A percentile compares a stretch with the other conserved stretches of the same genome.
Conservation (phyloP, 1,140 invertebrate genomes). For the Pinna nobilis region DNA sequence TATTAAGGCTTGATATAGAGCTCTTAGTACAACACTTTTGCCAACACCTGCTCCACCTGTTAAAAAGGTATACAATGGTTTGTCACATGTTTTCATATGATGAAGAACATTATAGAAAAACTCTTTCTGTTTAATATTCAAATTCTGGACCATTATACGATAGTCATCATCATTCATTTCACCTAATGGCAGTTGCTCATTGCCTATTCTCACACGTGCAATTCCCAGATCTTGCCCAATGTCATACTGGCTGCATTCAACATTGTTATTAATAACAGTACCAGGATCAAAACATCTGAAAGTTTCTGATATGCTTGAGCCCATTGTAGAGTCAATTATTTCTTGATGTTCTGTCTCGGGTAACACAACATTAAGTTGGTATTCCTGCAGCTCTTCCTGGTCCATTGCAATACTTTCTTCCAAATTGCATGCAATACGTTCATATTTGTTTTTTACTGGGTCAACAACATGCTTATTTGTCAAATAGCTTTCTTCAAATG, state of each 20-base stretch:
- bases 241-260: constrained; percentile 14
- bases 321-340: constrained; percentile 7
- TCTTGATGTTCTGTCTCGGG: constrained; percentile 32
- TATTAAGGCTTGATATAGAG: constrained; percentile 33
- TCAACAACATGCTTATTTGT: not conserved
- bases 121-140: constrained; percentile 34
- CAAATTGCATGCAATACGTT: constrained; percentile 5
- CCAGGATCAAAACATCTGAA: constrained; percentile 40
- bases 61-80: constrained; percentile 16
- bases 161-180: constrained; percentile 30
- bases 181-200: not conserved
- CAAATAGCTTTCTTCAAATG: not conserved
- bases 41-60: constrained; percentile 33
- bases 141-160: constrained; percentile 7
- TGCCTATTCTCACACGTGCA: not conserved
- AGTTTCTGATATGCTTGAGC: not conserved
- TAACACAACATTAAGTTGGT: constrained; percentile 5
- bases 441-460: not conserved
- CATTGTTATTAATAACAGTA: not conserved
- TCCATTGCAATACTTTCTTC: constrained; percentile 1
- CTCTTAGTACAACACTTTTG: constrained; percentile 27
- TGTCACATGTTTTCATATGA: not conserved
- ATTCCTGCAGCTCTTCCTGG: not conserved
- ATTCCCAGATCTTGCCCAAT: constrained; percentile 39
- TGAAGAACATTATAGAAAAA: constrained; percentile 31